phyloP scores from a whole-genome alignment of 2,888 invertebrate genomes.

The Mesoligia furuncula region DNA sequence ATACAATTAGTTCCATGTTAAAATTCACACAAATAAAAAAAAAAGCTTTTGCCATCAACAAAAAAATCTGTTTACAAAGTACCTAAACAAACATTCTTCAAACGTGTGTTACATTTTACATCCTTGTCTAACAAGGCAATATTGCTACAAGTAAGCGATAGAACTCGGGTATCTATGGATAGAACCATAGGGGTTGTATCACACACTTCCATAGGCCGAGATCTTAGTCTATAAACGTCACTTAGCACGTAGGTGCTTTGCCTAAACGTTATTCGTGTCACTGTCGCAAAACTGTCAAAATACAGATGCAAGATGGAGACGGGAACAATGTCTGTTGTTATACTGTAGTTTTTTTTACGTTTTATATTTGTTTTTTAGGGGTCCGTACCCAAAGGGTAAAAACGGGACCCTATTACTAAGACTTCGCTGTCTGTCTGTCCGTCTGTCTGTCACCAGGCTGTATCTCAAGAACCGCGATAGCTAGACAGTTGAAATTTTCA shows the following conservation, averaged over 20 bases:
- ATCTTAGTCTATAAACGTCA: neutral
- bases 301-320: neutral
- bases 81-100: constrained; percentile 29
- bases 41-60: neutral
- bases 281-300: neutral
- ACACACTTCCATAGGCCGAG: constrained; percentile 36
- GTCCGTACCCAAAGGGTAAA: no score
- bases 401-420: no score
- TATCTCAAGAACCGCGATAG: no score
- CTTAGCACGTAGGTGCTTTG: no score
- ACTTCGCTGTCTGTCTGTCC: no score
- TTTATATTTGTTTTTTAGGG: neutral
- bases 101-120: constrained; percentile 28
- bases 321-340: neutral
- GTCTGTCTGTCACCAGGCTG: no score
- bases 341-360: no score
- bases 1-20: neutral
- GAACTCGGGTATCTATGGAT: neutral
- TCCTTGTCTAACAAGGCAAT: constrained; percentile 37
- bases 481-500: no score
- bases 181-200: constrained; percentile 14
- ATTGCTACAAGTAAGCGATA: constrained; percentile 33
- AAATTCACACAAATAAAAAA: neutral
- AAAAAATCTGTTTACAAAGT: neutral
- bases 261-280: neutral